These are phyloP conservation scores for Cephus runcator DNA, from an alignment of 2,888 invertebrate species.

Conservation along the genomic window DNA sequence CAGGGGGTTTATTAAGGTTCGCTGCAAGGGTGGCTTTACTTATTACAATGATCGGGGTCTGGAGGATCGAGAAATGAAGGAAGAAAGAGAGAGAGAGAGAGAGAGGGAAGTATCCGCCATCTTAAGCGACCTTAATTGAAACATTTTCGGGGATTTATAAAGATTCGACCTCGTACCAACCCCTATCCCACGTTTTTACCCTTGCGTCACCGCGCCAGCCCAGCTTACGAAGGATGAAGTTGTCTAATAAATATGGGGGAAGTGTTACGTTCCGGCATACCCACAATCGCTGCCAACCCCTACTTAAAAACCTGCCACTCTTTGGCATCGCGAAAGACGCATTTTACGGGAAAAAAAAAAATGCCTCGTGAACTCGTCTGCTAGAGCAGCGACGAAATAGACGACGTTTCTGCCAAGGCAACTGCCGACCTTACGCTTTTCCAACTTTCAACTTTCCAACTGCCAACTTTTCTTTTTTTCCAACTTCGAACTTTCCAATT, in stretches of 20 bases:
- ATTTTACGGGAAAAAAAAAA: slow-evolving; percentile 34
- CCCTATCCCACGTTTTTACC: not conserved
- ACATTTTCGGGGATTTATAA: slow-evolving; percentile 18
- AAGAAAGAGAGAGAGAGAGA: not conserved
- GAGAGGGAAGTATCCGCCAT: not conserved
- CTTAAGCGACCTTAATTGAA: slow-evolving; percentile 24
- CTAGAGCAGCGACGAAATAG: too few relatives aligned
- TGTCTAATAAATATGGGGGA: slow-evolving; percentile 30
- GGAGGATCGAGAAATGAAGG: not conserved
- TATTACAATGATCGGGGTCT: slow-evolving; percentile 14
- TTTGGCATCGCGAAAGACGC: not conserved
- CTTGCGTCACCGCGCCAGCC: not conserved
- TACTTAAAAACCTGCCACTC: not conserved
- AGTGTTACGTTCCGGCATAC: slow-evolving; percentile 5
- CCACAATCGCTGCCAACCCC: not conserved
- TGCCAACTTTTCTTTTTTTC: too few relatives aligned
- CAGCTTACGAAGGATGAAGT: slow-evolving; percentile 22
- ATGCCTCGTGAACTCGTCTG: slow-evolving; percentile 42
- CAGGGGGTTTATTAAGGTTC: slow-evolving; percentile 17
- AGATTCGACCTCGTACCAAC: slow-evolving; percentile 14
- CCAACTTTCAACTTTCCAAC: too few relatives aligned
- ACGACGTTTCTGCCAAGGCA: slow-evolving; percentile 22
- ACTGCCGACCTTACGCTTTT: too few relatives aligned
- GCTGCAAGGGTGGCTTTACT: slow-evolving; percentile 9
- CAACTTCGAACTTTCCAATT: too few relatives aligned